Evolutionary conservation across 1,140 invertebrate species (phyloP), one percentile per base, ranked within the genome.

Genomic region (Listronotus bonariensis): DNA sequence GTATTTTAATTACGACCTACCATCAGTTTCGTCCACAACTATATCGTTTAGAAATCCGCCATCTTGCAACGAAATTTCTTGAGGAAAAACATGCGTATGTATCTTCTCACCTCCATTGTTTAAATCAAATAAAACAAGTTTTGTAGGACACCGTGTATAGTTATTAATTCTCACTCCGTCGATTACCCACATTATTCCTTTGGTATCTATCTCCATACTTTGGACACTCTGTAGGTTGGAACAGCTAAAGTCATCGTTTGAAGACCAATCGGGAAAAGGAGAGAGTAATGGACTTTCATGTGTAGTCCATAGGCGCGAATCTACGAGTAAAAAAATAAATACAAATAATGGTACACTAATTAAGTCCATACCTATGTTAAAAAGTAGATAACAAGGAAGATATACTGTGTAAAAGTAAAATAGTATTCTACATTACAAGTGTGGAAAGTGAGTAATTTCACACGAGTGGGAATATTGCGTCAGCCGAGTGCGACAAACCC

Each of bases 171-270:
- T 79, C 0, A 88, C 87, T 12, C 85, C 84, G 69, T 91, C 89
- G 41, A 89, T 70, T 1, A 89, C 82, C 88, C 88, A 91, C 85
- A 91, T 86, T 0, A 87, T 77, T 3, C 87, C 88, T 18, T 81
- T 78, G 0, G 81, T 81, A 68, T 90, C 88, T 17, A 90, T 86
- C 74, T 90, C 88, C 70, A 90, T 82, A 67, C 84, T 86, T 72
- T 89, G 87, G 5, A 89, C 87, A 61, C 85, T 86, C 69, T 90
- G 88, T 18, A 91, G 81, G 1, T 85, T 83, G 0, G 69, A 74
- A 76, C 89, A 91, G 31, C 82, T 84, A 0, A 38, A 12, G 11
- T 87, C 53, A 6, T 79, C 77, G 72, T 91, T 89, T 78, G 84
- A 84, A 0, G 78, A 78, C 88, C 88, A 91, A 60, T 77, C 85